Evolutionary conservation across 2,797 vertebrate species (phyloP).

Genomic region (Tamandua tetradactyla): DNA sequence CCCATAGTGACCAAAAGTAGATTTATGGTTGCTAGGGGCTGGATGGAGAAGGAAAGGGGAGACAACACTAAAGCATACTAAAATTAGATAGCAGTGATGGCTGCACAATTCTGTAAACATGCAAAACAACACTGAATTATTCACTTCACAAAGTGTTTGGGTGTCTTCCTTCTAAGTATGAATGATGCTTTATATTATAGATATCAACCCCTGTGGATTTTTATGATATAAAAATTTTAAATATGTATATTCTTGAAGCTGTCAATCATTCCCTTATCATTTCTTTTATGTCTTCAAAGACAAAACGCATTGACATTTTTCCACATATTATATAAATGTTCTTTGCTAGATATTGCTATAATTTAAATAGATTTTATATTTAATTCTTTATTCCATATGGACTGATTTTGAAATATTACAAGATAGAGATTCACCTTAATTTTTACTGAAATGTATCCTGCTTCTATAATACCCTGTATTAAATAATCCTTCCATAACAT

Average conservation of each 20-base stretch:
- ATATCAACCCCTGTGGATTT: neutral
- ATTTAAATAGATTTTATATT: neutral
- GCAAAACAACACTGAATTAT: neutral
- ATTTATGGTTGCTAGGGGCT: neutral
- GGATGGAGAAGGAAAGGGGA: neutral
- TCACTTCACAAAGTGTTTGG: neutral
- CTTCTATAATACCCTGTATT: neutral
- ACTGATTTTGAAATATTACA: neutral
- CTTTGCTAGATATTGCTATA: neutral
- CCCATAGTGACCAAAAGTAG: neutral
- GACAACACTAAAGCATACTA: neutral
- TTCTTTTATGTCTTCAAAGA: constrained; percentile 13
- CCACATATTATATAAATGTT: neutral
- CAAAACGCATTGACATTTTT: neutral
- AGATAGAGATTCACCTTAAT: neutral
- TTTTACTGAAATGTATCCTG: neutral
- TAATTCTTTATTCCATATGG: neutral
- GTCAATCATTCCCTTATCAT: neutral
- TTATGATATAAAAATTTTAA: neutral
- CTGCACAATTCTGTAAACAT: neutral
- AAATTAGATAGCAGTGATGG: neutral
- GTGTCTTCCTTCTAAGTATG: neutral
- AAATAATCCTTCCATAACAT: neutral
- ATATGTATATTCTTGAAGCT: neutral
- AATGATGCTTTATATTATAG: neutral